Conservation (phyloP, 2,888 invertebrate species). For the Flexamia atlantica region DNA sequence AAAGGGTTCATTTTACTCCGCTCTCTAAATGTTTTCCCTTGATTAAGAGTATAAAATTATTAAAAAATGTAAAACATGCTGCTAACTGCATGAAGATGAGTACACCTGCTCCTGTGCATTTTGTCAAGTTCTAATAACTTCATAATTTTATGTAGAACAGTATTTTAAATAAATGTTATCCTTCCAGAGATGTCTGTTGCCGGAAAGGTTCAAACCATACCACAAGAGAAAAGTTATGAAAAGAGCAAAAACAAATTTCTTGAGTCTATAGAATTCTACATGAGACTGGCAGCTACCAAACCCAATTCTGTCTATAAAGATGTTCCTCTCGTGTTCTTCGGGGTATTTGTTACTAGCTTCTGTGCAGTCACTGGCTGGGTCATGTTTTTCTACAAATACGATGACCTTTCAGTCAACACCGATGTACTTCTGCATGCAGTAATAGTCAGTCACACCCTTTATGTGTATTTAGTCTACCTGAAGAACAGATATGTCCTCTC, state of each 20-base stretch:
- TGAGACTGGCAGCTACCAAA: conserved; percentile 6
- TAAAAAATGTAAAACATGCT: too few relatives aligned
- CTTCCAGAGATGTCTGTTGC: neutral
- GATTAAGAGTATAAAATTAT: too few relatives aligned
- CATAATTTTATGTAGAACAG: too few relatives aligned
- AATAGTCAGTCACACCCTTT: conserved; percentile 18
- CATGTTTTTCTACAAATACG: conserved; percentile 45
- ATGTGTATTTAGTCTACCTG: conserved; percentile 17
- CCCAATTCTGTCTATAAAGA: conserved; percentile 4
- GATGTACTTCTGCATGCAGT: conserved; percentile 27
- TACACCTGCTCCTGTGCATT: too few relatives aligned
- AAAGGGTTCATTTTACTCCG: too few relatives aligned
- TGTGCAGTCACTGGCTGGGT: conserved; percentile 33
- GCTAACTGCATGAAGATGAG: too few relatives aligned
- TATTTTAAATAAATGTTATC: too few relatives aligned
- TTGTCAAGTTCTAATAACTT: too few relatives aligned
- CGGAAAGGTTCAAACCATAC: neutral
- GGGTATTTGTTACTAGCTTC: neutral
- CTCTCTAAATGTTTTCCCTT: too few relatives aligned
- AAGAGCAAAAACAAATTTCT: neutral
- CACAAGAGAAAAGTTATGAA: neutral
- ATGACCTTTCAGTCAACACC: conserved; percentile 47
- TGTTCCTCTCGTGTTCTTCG: neutral
- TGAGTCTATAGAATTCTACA: neutral
- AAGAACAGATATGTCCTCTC: conserved; percentile 5